Percentiles rank a stretch among this genome's conserved stretches.
Evolutionary conservation across 2,888 invertebrate genomes (phyloP).

Genomic region (Agrilus cyanescens): DNA sequence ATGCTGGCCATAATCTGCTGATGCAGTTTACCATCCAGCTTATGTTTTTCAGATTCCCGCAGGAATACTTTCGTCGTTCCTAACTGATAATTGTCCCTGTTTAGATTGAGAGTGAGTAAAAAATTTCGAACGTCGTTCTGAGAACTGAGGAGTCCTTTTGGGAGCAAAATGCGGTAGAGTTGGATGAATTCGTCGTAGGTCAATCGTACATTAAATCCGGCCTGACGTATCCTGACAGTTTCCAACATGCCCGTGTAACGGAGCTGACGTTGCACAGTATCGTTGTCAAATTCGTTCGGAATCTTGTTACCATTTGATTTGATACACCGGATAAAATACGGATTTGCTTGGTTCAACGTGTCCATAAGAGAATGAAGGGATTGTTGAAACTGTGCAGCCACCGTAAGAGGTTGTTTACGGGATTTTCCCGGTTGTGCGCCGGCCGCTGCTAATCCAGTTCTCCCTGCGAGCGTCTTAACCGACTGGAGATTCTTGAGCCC

Average conservation of each 20-base stretch:
- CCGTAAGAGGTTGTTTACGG: constrained; percentile 81
- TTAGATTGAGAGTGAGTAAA: constrained; percentile 69
- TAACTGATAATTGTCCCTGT: constrained; percentile 83
- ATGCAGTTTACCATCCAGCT: constrained; percentile 83
- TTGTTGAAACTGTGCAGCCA: constrained; percentile 90
- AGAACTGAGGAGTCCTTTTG: constrained; percentile 75
- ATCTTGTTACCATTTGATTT: constrained; percentile 91
- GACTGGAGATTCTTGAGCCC: constrained; percentile 84
- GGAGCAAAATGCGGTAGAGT: constrained; percentile 79
- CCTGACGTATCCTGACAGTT: constrained; percentile 87
- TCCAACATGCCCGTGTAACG: constrained; percentile 96
- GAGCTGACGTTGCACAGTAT: constrained; percentile 80
- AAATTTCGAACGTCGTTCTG: constrained; percentile 79
- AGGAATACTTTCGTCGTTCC: constrained; percentile 83
- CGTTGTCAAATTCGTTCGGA: constrained; percentile 86
- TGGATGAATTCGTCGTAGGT: constrained; percentile 92
- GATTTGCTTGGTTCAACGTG: constrained; percentile 80
- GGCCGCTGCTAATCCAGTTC: constrained; percentile 48
- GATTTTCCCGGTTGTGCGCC: constrained; percentile 46
- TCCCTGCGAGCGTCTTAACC: constrained; percentile 79
- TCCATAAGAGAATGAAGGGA: constrained; percentile 87
- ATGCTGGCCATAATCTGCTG: constrained; percentile 90
- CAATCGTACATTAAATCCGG: constrained; percentile 88
- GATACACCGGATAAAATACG: constrained; percentile 83
- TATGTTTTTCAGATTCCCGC: constrained; percentile 86